These are phyloP conservation scores for Cerceris ruficornis DNA, from an alignment of 2,888 invertebrate species.

Conservation along the genomic window DNA sequence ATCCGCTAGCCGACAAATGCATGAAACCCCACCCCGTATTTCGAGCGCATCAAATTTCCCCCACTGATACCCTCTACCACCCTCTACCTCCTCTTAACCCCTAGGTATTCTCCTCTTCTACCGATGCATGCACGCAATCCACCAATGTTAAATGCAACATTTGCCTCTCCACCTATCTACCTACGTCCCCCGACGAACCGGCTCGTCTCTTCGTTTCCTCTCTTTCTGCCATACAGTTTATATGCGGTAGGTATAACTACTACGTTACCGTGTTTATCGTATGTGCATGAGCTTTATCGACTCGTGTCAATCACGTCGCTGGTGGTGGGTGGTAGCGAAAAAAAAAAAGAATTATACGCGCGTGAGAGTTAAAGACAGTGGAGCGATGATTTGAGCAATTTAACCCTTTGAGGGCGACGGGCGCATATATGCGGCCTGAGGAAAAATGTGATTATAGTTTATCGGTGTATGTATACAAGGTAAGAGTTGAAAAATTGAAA, in stretches of 20 bases:
- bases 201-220: constrained; percentile 22
- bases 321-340: constrained; percentile 15
- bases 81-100: constrained; percentile 14
- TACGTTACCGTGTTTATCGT: constrained; percentile 69
- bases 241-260: constrained; percentile 46
- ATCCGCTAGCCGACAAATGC: constrained; percentile 78
- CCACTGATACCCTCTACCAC: constrained; percentile 18
- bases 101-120: constrained; percentile 30
- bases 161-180: constrained; percentile 63
- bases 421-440: too few species aligned
- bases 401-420: too few species aligned
- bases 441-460: too few species aligned
- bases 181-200: constrained; percentile 46
- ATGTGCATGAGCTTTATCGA: constrained; percentile 74
- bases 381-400: constrained; percentile 36
- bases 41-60: constrained; percentile 65
- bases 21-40: constrained; percentile 68
- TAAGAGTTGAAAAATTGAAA: too few species aligned
- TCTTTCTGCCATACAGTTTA: constrained; percentile 27
- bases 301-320: constrained; percentile 75
- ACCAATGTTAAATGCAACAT: constrained; percentile 78
- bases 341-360: constrained; percentile 43
- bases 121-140: constrained; percentile 70
- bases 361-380: constrained; percentile 33
- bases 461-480: too few species aligned